Evolutionary conservation across 2,797 vertebrate species (phyloP), one percentile per base, ranked within the genome.

Genomic region (Premnoplex brunnescens): DNA sequence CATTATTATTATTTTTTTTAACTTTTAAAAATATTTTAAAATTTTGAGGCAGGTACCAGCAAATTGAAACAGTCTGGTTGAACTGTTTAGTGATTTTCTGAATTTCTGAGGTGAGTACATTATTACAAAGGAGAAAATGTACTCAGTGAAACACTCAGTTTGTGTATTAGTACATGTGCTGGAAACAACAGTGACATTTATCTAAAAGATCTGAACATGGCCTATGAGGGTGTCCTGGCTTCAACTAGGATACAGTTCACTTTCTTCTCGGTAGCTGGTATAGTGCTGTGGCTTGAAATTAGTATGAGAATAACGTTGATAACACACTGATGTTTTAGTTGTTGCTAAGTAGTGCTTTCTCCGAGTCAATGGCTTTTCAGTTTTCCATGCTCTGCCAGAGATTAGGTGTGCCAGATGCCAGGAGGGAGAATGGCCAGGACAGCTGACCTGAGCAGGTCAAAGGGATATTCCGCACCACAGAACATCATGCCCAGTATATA

Each of bases 31-130:
- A 28, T 7, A 1, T 27, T 87, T 46, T 69, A 5, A 46, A 39
- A n/a, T 49, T 79, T 52, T 78, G 21, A 60, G 22, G 48, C 39
- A 6, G 1, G 0, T 86, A 83, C 4, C 14, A 72, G 73, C 23
- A 55, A 49, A 46, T 20, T 4, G 1, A 71, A 64, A 74, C 30
- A 0, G 48, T 20, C 13, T 26, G 2, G 7, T 30, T 32, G 3
- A 64, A 24, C 2, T 60, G 5, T 21, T 66, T 54, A 54, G 6
- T 32, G 3, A 14, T 74, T 91, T 72, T 72, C 20, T 78, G 23
- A 23, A 21, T 60, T 66, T 77, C 13, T 17, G 72, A 22, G 4
- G 28, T 24, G 28, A 14, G 2, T 49, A n/a, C 5, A 54, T 5
- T 18, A 43, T 36, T 24, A 79, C 87, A 82, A 67, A 55, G 9